Percentiles rank a stretch among this genome's conserved stretches.
These are phyloP conservation scores for Zoroaster sp. DNA, from an alignment of 53 echinoderm and acorn worm genomes.

Conservation along the genomic window DNA sequence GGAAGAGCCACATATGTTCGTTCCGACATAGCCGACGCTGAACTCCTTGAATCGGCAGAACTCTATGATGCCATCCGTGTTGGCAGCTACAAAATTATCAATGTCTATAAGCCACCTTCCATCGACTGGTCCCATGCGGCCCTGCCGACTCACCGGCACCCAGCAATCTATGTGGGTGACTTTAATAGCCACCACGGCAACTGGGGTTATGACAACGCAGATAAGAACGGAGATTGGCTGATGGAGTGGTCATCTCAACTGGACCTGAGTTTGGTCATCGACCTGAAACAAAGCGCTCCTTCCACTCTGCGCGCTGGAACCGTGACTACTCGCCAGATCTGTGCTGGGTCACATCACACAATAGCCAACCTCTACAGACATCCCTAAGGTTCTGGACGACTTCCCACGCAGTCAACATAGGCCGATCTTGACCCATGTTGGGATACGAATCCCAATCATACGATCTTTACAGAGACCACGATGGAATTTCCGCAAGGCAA, in stretches of 20 bases:
- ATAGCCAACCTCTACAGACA: neutral
- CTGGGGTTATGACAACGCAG: neutral
- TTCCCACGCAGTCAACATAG: neutral
- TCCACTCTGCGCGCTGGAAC: conserved; percentile 5
- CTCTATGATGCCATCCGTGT: neutral
- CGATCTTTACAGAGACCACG: neutral
- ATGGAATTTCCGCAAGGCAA: neutral
- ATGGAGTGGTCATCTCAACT: neutral
- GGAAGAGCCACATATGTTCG: conserved; percentile 30
- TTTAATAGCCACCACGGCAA: neutral
- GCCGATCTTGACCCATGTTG: neutral
- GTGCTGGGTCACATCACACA: neutral
- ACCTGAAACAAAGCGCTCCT: conserved; percentile 19
- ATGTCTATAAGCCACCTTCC: conserved; percentile 25
- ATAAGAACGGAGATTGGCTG: conserved; percentile 2
- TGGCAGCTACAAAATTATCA: neutral
- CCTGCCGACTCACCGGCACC: neutral
- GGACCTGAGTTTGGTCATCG: neutral
- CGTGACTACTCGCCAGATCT: conserved; percentile 9
- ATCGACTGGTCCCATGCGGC: neutral
- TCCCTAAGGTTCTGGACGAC: neutral
- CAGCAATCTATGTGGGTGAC: conserved; percentile 15
- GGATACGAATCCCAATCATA: conserved; percentile 1
- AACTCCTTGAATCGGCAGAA: conserved; percentile 1
- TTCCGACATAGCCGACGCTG: neutral